Conservation (phyloP, 2,888 invertebrate species). For the Cremastobaeus sp. region DNA sequence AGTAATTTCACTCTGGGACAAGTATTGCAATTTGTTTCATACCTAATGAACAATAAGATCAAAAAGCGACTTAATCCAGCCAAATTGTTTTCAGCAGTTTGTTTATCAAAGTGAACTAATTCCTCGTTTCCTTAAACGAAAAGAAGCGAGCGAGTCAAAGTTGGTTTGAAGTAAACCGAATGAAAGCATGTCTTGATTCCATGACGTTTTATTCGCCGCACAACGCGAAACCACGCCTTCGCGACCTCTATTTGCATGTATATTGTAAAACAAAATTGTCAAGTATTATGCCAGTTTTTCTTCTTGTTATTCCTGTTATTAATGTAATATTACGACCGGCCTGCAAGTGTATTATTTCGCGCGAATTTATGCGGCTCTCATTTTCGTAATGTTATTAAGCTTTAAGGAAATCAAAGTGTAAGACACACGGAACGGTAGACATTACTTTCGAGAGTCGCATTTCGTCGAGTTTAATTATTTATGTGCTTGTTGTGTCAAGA, state of each 20-base stretch:
- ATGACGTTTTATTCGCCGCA: slow-evolving; percentile 11
- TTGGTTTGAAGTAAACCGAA: background rate
- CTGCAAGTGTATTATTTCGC: slow-evolving; percentile 13
- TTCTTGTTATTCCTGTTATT: slow-evolving; percentile 32
- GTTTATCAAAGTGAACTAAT: background rate
- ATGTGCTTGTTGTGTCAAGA: slow-evolving; percentile 29
- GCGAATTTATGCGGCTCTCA: slow-evolving; percentile 13
- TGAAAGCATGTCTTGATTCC: slow-evolving; percentile 11
- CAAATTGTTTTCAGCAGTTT: too few relatives aligned
- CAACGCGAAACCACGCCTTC: slow-evolving; percentile 1
- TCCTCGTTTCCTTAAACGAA: background rate
- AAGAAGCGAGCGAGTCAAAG: background rate
- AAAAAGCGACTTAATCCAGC: too few relatives aligned
- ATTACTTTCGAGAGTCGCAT: slow-evolving; percentile 12
- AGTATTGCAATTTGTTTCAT: too few relatives aligned
- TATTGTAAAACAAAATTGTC: slow-evolving; percentile 31
- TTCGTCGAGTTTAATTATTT: slow-evolving; percentile 31
- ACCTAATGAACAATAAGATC: too few relatives aligned
- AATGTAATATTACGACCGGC: slow-evolving; percentile 15
- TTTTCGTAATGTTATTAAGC: slow-evolving; percentile 29
- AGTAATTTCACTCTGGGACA: too few relatives aligned
- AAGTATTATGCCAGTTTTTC: slow-evolving; percentile 21
- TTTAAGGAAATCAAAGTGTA: slow-evolving; percentile 30
- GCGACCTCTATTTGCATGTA: slow-evolving; percentile 22
- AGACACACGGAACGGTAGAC: slow-evolving; percentile 1